Percentiles rank a stretch among this genome's conserved stretches.
Conservation (phyloP, 2,113 vertebrate genomes). For the Arothron firmamentum region DNA sequence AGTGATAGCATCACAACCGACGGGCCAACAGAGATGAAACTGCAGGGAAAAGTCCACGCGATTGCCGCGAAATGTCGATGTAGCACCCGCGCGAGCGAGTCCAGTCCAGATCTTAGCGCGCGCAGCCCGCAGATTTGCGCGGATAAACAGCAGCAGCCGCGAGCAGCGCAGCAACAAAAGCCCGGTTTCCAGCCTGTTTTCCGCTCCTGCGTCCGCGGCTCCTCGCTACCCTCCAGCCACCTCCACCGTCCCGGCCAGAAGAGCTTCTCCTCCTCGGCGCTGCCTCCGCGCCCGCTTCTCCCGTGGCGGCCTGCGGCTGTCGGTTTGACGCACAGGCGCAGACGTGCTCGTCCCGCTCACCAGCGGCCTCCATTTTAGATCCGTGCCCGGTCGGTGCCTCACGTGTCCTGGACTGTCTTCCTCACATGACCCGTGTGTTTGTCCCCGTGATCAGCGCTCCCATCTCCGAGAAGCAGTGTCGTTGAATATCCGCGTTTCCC, state of each 20-base stretch:
- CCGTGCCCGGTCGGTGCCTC: slow-evolving; percentile 68
- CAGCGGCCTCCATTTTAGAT: slow-evolving; percentile 75
- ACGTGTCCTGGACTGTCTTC: slow-evolving; percentile 80
- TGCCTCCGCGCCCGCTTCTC: not conserved
- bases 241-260: not conserved
- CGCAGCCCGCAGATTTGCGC: slow-evolving; percentile 51
- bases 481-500: slow-evolving; percentile 64
- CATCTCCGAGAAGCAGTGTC: slow-evolving; percentile 73
- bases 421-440: slow-evolving; percentile 97
- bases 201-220: not conserved
- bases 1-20: not conserved
- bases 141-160: slow-evolving; percentile 55
- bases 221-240: not conserved
- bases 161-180: slow-evolving; percentile 23
- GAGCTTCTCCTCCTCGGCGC: no score
- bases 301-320: not conserved
- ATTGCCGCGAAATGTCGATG: fast-evolving
- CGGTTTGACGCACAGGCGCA: slow-evolving; percentile 30
- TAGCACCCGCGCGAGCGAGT: slow-evolving; percentile 12
- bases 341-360: slow-evolving; percentile 38
- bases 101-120: slow-evolving; percentile 69
- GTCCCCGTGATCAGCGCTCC: slow-evolving; percentile 91
- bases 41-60: not conserved
- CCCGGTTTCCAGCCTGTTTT: not conserved
- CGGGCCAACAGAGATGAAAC: not conserved